Evolutionary conservation across 2,113 vertebrate genomes (phyloP), one percentile per base, ranked within the genome.

Genomic region (Pteronura brasiliensis): DNA sequence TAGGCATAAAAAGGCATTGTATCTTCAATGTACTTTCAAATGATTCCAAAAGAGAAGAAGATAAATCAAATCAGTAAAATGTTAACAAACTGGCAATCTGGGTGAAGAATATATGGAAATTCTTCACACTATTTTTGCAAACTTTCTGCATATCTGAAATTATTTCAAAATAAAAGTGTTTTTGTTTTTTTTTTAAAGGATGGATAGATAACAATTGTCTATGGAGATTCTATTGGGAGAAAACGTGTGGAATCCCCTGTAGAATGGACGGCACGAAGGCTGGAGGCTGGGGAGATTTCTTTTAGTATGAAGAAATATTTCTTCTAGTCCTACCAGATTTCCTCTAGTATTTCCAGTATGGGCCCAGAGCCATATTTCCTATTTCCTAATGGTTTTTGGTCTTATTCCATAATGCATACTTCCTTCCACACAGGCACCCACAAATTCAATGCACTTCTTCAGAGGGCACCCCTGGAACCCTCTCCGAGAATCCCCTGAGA

Each of bases 141-240:
- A 1, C 11, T 82, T 92, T 55, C 49, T 79, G 20, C 7, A 63
- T 72, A 3, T 61, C 17, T 90, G 7, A 90, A 85, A 86, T 65
- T 76, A 90, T 87, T 97, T 92, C 31, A 92, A 55, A 94, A 86
- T 82, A 91, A 57, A 47, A 90, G 61, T 49, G 47, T 15, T 3
- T 14, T 29, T 12, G 14, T 15, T 65, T 63, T 63, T 65, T 65
- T 63, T 65, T 65, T 65, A 6, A 21, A 71, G n/a, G 20, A 72
- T 3, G 18, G 2, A 72, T 11, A 76, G 47, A 2, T 55, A 72
- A 12, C n/a, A 69, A 13, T 67, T 79, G 39, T 65, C 18, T 17
- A 42, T 34, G 29, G 20, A 13, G 13, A 74, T 96, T 85, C 20
- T 92, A 47, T 8, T 52, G 8, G 10, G 23, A 42, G 3, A 49